Percentiles rank a stretch among this genome's conserved stretches.
Evolutionary conservation across 2,888 invertebrate species (phyloP).

Genomic region (Thymelicus sylvestris): DNA sequence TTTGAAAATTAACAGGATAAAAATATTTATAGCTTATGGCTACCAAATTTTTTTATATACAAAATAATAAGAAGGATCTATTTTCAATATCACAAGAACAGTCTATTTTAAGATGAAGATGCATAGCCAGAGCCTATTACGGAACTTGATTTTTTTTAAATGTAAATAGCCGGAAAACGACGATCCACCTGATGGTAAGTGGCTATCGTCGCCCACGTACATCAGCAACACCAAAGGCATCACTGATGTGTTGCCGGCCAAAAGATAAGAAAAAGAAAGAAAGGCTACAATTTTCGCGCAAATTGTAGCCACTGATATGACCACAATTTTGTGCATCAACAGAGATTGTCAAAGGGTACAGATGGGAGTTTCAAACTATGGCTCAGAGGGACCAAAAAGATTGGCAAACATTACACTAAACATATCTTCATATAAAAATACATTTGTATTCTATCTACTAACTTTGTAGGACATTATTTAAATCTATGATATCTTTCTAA

Average conservation of each 20-base stretch:
- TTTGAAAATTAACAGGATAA: conserved; percentile 41
- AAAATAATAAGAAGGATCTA: conserved; percentile 26
- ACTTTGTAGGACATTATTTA: conserved; percentile 32
- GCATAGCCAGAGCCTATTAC: conserved; percentile 19
- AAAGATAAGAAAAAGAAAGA: no score
- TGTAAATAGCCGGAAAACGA: no score
- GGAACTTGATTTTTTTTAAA: not conserved
- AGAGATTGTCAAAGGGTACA: no score
- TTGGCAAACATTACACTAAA: not conserved
- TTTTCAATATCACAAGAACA: conserved; percentile 35
- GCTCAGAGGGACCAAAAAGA: not conserved
- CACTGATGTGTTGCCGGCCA: no score
- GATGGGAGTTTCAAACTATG: not conserved
- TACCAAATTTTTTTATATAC: conserved; percentile 26
- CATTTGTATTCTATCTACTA: conserved; percentile 20
- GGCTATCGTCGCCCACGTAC: no score
- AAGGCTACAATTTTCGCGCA: not conserved
- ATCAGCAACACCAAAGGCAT: no score
- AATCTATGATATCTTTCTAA: conserved; percentile 14
- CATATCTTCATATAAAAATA: conserved; percentile 37
- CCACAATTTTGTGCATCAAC: no score
- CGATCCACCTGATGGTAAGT: no score
- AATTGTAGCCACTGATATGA: not conserved
- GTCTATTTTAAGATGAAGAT: conserved; percentile 32
- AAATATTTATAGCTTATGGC: conserved; percentile 24